These are phyloP conservation scores for Chaetodon trifasciatus DNA, from an alignment of 2,797 vertebrate species.

Conservation along the genomic window DNA sequence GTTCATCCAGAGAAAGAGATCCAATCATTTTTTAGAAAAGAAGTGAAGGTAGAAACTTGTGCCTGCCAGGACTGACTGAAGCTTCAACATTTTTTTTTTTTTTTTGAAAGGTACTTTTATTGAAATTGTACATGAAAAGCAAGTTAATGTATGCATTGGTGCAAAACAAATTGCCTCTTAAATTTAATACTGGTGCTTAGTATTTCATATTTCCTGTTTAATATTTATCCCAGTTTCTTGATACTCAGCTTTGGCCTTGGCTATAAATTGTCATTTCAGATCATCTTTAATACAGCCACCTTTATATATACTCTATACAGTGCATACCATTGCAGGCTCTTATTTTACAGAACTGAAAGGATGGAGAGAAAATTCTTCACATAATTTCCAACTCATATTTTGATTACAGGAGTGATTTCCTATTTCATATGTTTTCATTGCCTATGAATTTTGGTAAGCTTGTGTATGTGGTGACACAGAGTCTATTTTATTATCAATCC, in stretches of 20 bases:
- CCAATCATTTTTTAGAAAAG: neutral
- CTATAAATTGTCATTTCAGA: slow-evolving; percentile 18
- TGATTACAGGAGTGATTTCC: neutral
- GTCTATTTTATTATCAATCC: neutral
- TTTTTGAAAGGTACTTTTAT: neutral
- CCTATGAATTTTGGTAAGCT: neutral
- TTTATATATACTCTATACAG: neutral
- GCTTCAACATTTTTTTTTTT: neutral
- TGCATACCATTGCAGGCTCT: neutral
- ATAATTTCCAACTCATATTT: neutral
- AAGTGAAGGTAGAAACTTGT: neutral
- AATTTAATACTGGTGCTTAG: slow-evolving; percentile 22
- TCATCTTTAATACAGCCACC: slow-evolving; percentile 4
- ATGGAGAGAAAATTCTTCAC: neutral
- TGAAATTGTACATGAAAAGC: slow-evolving; percentile 29
- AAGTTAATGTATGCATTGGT: slow-evolving; percentile 28
- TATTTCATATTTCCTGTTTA: slow-evolving; percentile 29
- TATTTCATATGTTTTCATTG: slow-evolving; percentile 3
- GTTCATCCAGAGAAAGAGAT: neutral
- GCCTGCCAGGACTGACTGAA: neutral
- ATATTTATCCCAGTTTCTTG: slow-evolving; percentile 24
- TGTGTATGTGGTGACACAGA: neutral
- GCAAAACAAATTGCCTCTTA: slow-evolving; percentile 29
- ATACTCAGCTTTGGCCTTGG: slow-evolving; percentile 16
- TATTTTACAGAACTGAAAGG: slow-evolving; percentile 5